phyloP scores from a whole-genome alignment of 2,888 invertebrate genomes.

The Seira ritae region DNA sequence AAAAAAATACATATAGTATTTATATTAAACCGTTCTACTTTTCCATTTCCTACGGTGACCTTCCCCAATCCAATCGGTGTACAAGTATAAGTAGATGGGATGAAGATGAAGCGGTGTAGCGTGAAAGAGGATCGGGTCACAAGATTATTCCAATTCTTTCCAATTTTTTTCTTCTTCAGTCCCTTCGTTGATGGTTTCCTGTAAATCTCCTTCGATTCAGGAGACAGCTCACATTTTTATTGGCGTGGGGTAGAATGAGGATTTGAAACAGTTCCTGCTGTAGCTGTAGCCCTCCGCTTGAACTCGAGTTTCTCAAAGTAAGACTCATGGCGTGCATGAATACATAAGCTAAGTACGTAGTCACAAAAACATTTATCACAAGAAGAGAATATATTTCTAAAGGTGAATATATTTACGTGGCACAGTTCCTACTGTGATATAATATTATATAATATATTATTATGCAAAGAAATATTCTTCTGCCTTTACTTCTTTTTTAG shows the following conservation, averaged over 20 bases:
- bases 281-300: not conserved
- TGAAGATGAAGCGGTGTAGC: too few relatives aligned
- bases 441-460: not conserved
- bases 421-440: not conserved
- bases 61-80: too few relatives aligned
- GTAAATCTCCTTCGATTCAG: conserved; percentile 52
- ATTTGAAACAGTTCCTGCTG: not conserved
- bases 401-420: not conserved
- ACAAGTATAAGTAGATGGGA: too few relatives aligned
- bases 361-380: not conserved
- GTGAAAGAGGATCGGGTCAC: not conserved
- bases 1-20: too few relatives aligned
- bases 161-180: not conserved
- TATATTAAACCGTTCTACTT: too few relatives aligned
- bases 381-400: not conserved
- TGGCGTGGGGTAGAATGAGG: conserved; percentile 15
- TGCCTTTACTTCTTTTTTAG: not conserved
- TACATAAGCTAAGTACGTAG: not conserved
- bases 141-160: conserved; percentile 5
- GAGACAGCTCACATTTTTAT: conserved; percentile 52
- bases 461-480: not conserved
- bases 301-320: not conserved
- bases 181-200: conserved; percentile 27
- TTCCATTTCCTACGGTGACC: too few relatives aligned
- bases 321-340: not conserved